Percentiles rank a stretch among this genome's conserved stretches.
Conservation (phyloP, 2,113 vertebrate genomes). For the Ceratotherium simum region DNA sequence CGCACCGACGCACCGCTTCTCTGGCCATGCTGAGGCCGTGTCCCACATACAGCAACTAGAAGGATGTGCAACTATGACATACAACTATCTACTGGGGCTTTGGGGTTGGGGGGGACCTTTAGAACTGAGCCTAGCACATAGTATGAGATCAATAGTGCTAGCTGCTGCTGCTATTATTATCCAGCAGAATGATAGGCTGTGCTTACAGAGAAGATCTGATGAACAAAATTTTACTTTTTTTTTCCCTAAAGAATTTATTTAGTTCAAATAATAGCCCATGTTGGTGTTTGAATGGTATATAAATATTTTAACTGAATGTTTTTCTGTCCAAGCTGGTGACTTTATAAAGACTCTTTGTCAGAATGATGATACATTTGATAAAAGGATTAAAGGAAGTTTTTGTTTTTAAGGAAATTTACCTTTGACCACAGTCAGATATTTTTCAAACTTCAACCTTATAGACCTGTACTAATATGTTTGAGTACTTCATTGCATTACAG, state of each 20-base stretch:
- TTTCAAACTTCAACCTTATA: background rate
- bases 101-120: background rate
- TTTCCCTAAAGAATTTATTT: background rate
- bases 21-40: too few relatives aligned
- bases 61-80: too few relatives aligned
- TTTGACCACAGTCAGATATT: background rate
- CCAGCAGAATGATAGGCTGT: background rate
- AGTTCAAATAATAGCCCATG: background rate
- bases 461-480: background rate
- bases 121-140: background rate
- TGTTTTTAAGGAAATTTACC: background rate
- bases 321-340: background rate
- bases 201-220: background rate
- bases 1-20: too few relatives aligned
- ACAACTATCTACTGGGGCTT: too few relatives aligned
- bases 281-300: background rate
- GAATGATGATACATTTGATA: background rate
- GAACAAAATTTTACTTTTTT: background rate
- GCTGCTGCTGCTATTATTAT: background rate
- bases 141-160: too few relatives aligned
- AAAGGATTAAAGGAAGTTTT: conserved; percentile 13
- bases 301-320: background rate
- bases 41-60: too few relatives aligned
- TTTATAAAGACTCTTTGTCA: background rate
- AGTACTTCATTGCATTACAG: background rate